Base-by-base conservation (phyloP, 2,888 invertebrate genomes). In the Apodemia hepburni region DNA sequence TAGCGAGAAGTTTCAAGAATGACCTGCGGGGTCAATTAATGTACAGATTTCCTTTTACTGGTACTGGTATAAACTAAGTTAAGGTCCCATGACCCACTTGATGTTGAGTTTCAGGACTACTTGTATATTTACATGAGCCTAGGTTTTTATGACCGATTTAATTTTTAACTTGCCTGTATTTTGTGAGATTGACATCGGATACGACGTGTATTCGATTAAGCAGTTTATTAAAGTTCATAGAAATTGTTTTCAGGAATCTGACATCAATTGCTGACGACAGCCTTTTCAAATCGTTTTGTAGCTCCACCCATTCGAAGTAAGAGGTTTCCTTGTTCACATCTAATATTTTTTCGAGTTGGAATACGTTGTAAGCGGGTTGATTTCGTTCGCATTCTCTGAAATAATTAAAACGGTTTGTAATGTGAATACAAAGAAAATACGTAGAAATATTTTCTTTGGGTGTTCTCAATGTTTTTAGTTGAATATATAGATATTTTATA, bases 351-450 rank as follows among this genome's bases (percentile, higher is more conserved):
- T 94, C 93, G 70, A 96, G 84, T 80, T 95, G 94, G 76, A 96
- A 95, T 33, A 95, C 94, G 57, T 92, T 89, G 85, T 96, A 96
- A n/a, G 94, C 94, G 67, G 96, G 93, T 70, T 93, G 92, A 77
- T 96, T 94, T 74, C 93, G 91, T 79, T 94, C 93, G 78, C 96
- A 96, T 73, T 94, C 94, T 69, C 96, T 96, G 81, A 61, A 81
- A 81, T 51, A 42, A 59, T n/a, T 47, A 33, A 38, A n/a, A 42
- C 1, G 5, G 12, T 42, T 42, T 42, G 42, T n/a, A 42, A 42
- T 42, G 12, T 42, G 15, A 42, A 15, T 42, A n/a, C 6, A 15
- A 42, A 42, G 15, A n/a, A 15, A 15, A 42, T 42, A 15, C 5
- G 42, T 12, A 42, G 42, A 42, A 15, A n/a, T 5, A 42, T n/a